phyloP scores from a whole-genome alignment of 2,113 vertebrate genomes.

The Globicephala melas region DNA sequence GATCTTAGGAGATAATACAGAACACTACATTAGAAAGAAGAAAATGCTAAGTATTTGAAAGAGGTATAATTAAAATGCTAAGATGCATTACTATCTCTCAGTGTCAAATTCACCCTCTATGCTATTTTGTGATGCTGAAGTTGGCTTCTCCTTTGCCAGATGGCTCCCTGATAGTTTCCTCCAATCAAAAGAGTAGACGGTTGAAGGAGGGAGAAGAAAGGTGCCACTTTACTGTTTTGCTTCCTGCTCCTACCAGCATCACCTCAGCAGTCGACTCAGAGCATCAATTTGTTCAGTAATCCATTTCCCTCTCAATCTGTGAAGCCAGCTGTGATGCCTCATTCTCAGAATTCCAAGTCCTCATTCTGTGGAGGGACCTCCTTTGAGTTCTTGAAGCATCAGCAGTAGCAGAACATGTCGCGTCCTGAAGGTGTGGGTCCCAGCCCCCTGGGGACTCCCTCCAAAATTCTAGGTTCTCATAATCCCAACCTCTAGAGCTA shows the following conservation, averaged over 20 bases:
- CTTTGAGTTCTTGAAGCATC: background rate
- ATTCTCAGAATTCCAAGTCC: background rate
- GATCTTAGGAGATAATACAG: background rate
- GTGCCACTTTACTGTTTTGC: background rate
- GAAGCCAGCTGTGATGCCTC: background rate
- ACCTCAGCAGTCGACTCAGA: background rate
- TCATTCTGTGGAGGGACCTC: background rate
- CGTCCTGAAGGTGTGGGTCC: background rate
- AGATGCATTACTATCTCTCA: background rate
- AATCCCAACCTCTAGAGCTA: rapidly evolving
- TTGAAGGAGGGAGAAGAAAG: background rate
- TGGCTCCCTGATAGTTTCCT: background rate
- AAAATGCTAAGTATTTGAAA: background rate
- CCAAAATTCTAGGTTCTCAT: background rate
- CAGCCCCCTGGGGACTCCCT: rapidly evolving
- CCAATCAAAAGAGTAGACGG: background rate
- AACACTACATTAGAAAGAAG: background rate
- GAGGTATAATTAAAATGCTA: conserved; percentile 16
- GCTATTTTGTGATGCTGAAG: background rate
- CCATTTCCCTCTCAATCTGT: background rate
- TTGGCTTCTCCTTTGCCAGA: background rate
- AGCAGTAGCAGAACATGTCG: background rate
- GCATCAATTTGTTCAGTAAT: background rate
- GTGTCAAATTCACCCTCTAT: background rate
- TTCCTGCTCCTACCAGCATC: background rate